Conservation (phyloP, 2,113 vertebrate genomes). For the Nesogale talazaci region DNA sequence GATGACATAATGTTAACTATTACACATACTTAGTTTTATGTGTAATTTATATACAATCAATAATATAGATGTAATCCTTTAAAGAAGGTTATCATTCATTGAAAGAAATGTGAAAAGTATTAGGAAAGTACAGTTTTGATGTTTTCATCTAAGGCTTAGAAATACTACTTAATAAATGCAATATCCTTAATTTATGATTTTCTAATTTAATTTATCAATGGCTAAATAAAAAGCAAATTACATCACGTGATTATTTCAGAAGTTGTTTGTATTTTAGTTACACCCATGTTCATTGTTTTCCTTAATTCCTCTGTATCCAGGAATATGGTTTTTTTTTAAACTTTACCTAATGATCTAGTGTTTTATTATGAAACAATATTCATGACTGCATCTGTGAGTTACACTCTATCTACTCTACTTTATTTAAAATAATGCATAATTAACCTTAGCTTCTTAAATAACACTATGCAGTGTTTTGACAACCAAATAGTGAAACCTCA, state of each 20-base stretch:
- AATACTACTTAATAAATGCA: background rate
- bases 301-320: constrained; percentile 8
- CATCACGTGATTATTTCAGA: background rate
- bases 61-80: background rate
- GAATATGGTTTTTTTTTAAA: background rate
- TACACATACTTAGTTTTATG: background rate
- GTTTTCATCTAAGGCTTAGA: background rate
- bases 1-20: background rate
- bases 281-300: constrained; percentile 5
- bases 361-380: constrained; percentile 44
- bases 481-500: constrained; percentile 74
- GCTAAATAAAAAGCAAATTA: background rate
- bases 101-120: background rate
- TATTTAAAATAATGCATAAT: constrained; percentile 72
- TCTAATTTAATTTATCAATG: background rate
- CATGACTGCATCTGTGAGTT: constrained; percentile 33
- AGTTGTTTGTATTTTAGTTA: background rate
- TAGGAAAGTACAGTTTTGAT: background rate
- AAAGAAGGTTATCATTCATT: background rate
- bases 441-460: constrained; percentile 66
- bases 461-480: constrained; percentile 69
- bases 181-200: background rate
- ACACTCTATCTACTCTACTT: constrained; percentile 56
- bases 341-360: constrained; percentile 53
- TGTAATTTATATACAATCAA: background rate